Evolutionary conservation across 1,140 invertebrate species (phyloP), one percentile per base, ranked within the genome.

Genomic region (Coelopa frigida): DNA sequence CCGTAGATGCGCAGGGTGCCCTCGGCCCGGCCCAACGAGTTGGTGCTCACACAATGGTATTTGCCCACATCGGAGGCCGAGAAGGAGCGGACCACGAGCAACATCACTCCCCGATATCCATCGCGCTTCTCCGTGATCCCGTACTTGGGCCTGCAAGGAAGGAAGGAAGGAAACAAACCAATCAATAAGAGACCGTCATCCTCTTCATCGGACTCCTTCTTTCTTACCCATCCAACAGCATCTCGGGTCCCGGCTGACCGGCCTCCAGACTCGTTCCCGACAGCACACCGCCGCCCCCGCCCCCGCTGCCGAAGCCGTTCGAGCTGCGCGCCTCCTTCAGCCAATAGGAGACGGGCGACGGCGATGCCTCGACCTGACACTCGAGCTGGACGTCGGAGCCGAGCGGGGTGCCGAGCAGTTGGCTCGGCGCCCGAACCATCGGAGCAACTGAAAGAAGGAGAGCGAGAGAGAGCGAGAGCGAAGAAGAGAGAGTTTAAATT

Each of bases 31-130:
- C 90, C 90, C 27, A 94, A 72, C 11, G 85, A 87, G 70, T 94
- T 94, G 48, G 87, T 90, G 43, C 89, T 89, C 42, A 93, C 83
- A 64, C 91, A 94, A 63, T 85, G 88, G 75, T 94, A 95, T 41
- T 85, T 85, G 15, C 90, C 89, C 55, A 87, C 84, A 70, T 94
- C 91, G 17, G 78, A 74, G 54, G 78, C 71, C 4, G 80, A 78
- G 68, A 94, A 89, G 58, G 80, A 78, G 54, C 81, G 76, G 56
- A 95, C 90, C 35, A 82, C 75, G 45, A 95, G 75, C 75, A 80
- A 80, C 82, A 94, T 90, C 51, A 81, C 80, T 31, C 89, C 83
- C 57, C 85, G 89, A 72, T 91, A 90, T 18, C 80, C 81, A 17
- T 79, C 76, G 41, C 80, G 79, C 54, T 85, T 83, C 64, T 92